Conservation (phyloP, 2,797 vertebrate species). For the Thunnus albacares region DNA sequence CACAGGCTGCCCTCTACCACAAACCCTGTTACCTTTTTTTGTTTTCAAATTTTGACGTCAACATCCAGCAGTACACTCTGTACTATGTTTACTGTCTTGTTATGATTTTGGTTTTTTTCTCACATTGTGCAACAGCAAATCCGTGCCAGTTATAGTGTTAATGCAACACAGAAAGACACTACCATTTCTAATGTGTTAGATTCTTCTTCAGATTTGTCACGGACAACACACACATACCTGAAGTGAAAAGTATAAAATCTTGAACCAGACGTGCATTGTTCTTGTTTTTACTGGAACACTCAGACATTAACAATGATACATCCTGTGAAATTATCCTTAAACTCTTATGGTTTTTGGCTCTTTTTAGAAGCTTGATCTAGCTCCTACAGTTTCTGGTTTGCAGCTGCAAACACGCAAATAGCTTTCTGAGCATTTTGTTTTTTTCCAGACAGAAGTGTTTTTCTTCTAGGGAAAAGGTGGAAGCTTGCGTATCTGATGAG, state of each 20-base stretch:
- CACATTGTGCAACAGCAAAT: slow-evolving; percentile 43
- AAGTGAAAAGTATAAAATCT: slow-evolving; percentile 11
- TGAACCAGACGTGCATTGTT: background rate
- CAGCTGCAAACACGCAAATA: background rate
- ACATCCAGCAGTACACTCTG: slow-evolving; percentile 47
- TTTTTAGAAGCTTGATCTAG: background rate
- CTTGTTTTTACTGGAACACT: background rate
- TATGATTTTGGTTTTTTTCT: slow-evolving; percentile 13
- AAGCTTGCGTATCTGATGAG: background rate
- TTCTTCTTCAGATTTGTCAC: slow-evolving; percentile 15
- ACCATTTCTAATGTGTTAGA: slow-evolving; percentile 15
- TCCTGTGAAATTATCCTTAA: background rate
- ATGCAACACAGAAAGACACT: background rate
- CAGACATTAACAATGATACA: background rate
- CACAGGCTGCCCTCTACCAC: slow-evolving; percentile 2
- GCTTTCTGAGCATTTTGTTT: background rate
- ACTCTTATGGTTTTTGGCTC: no score
- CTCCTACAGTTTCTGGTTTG: background rate
- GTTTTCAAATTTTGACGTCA: slow-evolving; percentile 14
- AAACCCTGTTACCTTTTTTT: slow-evolving; percentile 1
- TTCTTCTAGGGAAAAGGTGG: background rate
- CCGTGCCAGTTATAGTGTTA: slow-evolving; percentile 21
- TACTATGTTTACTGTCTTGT: slow-evolving; percentile 45
- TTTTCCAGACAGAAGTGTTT: background rate
- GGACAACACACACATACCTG: slow-evolving; percentile 22